phyloP scores from a whole-genome alignment of 2,113 vertebrate genomes.

The Ceyx melanurus region DNA sequence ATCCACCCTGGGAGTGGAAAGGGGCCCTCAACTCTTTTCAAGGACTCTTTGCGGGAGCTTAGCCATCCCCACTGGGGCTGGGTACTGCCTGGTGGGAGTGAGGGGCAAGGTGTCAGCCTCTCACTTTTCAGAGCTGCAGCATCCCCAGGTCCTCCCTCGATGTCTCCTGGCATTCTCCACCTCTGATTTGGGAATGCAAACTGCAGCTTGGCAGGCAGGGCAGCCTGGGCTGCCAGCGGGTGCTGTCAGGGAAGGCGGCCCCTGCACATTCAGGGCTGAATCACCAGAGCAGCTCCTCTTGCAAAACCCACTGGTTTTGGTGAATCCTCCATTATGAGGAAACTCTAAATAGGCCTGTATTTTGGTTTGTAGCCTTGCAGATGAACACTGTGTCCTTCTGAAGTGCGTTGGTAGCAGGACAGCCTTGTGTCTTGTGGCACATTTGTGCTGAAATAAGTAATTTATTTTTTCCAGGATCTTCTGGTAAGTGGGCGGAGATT shows the following conservation, averaged over 20 bases:
- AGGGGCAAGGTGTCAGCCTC: not conserved
- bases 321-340: not conserved
- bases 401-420: not conserved
- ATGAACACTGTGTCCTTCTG: not conserved
- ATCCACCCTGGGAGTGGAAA: not conserved
- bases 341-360: fast-evolving
- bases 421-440: not conserved
- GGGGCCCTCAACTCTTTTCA: fast-evolving
- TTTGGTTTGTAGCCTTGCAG: not conserved
- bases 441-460: not conserved
- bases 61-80: not conserved
- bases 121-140: not conserved
- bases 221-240: fast-evolving
- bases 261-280: not conserved
- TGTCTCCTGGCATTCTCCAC: not conserved
- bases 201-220: not conserved
- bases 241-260: fast-evolving
- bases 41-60: not conserved
- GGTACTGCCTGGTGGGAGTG: fast-evolving
- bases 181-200: not conserved
- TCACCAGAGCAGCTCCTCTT: not conserved
- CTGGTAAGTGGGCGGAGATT: not conserved
- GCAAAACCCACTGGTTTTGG: not conserved
- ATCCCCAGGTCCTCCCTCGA: fast-evolving
- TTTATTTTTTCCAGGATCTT: not conserved